Conservation (phyloP, 1,140 invertebrate species). For the Pemphigus obesinymphae region DNA sequence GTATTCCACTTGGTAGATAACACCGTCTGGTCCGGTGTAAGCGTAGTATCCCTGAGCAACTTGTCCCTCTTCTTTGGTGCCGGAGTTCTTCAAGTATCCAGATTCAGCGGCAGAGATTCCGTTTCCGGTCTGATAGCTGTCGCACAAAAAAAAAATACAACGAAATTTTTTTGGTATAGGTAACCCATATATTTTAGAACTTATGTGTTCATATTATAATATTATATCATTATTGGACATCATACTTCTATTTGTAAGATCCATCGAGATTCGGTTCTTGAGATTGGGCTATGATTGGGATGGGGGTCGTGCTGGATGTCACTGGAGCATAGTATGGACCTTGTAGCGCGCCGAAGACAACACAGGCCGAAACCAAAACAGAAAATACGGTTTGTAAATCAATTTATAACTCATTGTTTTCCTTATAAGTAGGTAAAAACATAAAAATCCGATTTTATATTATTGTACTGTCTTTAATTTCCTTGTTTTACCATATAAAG, state of each 20-base stretch:
- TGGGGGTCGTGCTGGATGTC: slow-evolving; percentile 42
- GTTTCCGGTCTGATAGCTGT: slow-evolving; percentile 71
- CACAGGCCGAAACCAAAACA: slow-evolving; percentile 37
- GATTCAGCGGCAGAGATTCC: slow-evolving; percentile 64
- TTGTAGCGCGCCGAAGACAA: slow-evolving; percentile 27
- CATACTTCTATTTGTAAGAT: slow-evolving; percentile 52
- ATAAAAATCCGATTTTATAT: too few species aligned
- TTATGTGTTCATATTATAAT: too few species aligned
- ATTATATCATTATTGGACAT: too few species aligned
- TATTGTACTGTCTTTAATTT: too few species aligned
- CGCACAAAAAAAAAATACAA: too few species aligned
- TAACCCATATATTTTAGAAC: too few species aligned
- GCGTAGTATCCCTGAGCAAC: slow-evolving; percentile 60
- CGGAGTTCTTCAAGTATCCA: slow-evolving; percentile 57
- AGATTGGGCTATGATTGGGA: slow-evolving; percentile 55
- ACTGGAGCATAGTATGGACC: neutral
- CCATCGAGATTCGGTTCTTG: slow-evolving; percentile 58
- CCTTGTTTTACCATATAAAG: too few species aligned
- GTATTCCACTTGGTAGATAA: slow-evolving; percentile 69
- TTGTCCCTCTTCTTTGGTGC: slow-evolving; percentile 54
- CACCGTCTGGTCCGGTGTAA: slow-evolving; percentile 77
- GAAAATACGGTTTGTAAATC: neutral
- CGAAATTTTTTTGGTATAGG: too few species aligned
- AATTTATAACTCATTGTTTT: too few species aligned
- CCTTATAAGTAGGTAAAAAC: too few species aligned